Evolutionary conservation across 2,113 vertebrate genomes (phyloP).

Genomic region (Megaceryle maxima): DNA sequence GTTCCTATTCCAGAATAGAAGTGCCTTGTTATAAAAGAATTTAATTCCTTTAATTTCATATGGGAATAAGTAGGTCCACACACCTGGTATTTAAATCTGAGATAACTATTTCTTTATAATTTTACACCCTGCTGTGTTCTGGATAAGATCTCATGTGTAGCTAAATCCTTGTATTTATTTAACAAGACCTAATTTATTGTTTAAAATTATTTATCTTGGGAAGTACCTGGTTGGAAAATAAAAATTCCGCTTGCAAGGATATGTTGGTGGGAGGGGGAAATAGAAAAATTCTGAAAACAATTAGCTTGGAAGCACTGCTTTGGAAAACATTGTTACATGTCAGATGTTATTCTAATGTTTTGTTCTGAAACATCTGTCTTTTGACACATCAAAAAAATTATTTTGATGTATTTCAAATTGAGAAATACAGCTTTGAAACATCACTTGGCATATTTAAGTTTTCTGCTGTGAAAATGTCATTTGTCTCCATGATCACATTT

Average conservation of each 20-base stretch:
- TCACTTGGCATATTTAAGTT: not conserved
- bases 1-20: slow-evolving; percentile 44
- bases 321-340: not conserved
- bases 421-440: slow-evolving; percentile 26
- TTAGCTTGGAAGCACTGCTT: not conserved
- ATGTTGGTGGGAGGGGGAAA: not conserved
- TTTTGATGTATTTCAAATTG: not conserved
- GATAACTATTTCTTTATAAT: not conserved
- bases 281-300: not conserved
- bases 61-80: slow-evolving; percentile 14
- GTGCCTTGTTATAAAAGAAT: slow-evolving; percentile 10
- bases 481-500: not conserved
- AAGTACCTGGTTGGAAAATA: slow-evolving; percentile 2
- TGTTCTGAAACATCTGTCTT: slow-evolving; percentile 24
- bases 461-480: not conserved
- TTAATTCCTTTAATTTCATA: slow-evolving; percentile 32
- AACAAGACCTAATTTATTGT: not conserved
- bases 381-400: not conserved
- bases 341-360: not conserved
- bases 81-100: slow-evolving; percentile 31
- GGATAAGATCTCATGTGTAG: not conserved
- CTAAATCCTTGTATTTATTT: not conserved
- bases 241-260: not conserved
- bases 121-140: not conserved
- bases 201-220: not conserved